These are phyloP conservation scores for Geococcyx californianus DNA, from an alignment of 2,113 vertebrate species.

Conservation along the genomic window DNA sequence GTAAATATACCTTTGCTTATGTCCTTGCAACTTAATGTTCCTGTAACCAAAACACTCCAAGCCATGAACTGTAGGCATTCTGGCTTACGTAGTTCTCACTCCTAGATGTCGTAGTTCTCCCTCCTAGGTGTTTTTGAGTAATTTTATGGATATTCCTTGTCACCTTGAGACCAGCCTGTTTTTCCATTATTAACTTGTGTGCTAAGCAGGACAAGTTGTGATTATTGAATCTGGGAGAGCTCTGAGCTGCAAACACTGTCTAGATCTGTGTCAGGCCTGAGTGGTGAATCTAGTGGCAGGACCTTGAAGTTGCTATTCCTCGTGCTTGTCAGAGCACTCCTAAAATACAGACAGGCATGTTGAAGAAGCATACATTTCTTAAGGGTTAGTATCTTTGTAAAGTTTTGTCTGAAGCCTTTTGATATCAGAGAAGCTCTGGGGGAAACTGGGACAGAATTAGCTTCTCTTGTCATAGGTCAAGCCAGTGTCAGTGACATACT, in stretches of 20 bases:
- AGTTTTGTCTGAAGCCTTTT: background rate
- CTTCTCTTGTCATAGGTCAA: background rate
- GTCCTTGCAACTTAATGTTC: background rate
- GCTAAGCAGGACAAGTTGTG: background rate
- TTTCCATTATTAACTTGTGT: background rate
- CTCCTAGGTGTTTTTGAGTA: background rate
- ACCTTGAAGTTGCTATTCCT: background rate
- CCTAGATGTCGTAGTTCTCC: background rate
- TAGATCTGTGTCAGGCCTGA: background rate
- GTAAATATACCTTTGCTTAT: background rate
- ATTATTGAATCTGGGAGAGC: background rate
- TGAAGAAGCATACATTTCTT: background rate
- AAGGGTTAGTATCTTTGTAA: background rate
- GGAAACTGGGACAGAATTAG: background rate
- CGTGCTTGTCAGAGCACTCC: background rate
- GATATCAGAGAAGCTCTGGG: background rate
- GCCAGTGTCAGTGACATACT: background rate
- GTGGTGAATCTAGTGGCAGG: background rate
- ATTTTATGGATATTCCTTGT: background rate
- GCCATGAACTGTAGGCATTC: background rate
- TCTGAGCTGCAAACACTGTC: background rate
- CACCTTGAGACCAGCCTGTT: background rate
- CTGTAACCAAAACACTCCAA: background rate
- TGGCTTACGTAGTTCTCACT: background rate
- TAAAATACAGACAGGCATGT: background rate